Conservation (phyloP, 2,888 invertebrate species). For the Apamea crenata region DNA sequence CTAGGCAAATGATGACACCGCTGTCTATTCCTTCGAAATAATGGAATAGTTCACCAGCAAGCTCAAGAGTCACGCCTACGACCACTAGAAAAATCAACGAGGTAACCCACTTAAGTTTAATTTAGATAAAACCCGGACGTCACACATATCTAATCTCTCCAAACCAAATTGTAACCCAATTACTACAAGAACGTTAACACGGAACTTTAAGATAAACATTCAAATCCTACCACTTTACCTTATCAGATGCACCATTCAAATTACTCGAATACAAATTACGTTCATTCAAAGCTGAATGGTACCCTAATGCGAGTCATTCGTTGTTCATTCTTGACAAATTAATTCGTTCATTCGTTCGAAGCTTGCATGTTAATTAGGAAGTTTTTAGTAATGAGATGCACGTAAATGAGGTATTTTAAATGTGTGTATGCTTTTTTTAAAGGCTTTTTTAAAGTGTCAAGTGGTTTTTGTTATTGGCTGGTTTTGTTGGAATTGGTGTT, state of each 20-base stretch:
- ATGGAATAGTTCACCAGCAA: not conserved
- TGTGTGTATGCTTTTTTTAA: slow-evolving; percentile 20
- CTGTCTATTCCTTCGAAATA: not conserved
- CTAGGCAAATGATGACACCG: no score
- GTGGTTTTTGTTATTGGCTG: slow-evolving; percentile 13
- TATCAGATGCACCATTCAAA: slow-evolving; percentile 69
- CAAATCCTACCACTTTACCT: slow-evolving; percentile 55
- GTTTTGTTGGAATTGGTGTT: slow-evolving; percentile 11
- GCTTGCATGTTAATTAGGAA: slow-evolving; percentile 66
- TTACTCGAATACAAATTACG: slow-evolving; percentile 68
- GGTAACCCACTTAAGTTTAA: not conserved
- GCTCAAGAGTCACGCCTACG: not conserved
- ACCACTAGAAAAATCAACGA: not conserved
- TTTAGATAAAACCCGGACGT: slow-evolving; percentile 17
- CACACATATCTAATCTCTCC: slow-evolving; percentile 11
- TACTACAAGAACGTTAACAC: slow-evolving; percentile 22
- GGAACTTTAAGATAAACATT: slow-evolving; percentile 43
- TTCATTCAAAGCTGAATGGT: slow-evolving; percentile 68
- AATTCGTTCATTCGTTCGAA: slow-evolving; percentile 64
- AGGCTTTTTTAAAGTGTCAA: slow-evolving; percentile 10
- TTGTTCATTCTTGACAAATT: slow-evolving; percentile 70
- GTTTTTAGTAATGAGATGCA: slow-evolving; percentile 52
- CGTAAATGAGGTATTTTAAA: slow-evolving; percentile 58
- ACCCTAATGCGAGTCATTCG: slow-evolving; percentile 65
- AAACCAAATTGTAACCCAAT: slow-evolving; percentile 35